Evolutionary conservation across 2,888 invertebrate species (phyloP).

Genomic region (Galeruca laticollis): DNA sequence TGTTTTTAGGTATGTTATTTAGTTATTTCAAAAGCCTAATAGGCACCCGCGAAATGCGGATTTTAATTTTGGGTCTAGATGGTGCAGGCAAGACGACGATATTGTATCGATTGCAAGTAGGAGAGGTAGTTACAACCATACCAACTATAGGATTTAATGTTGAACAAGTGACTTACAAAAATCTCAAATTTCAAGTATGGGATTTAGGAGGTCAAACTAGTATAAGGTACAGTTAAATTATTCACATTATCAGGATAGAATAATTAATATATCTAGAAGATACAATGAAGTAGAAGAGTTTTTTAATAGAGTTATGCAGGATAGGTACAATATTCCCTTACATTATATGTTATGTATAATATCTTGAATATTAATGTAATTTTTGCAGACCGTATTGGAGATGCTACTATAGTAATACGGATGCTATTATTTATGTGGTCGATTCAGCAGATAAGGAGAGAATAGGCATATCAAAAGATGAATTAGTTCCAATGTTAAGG

Average conservation of each 20-base stretch:
- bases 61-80: constrained; percentile 96
- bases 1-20: constrained; percentile 85
- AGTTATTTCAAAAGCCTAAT: constrained; percentile 96
- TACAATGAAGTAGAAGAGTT: too few relatives aligned
- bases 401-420: constrained; percentile 99
- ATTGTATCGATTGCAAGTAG: constrained; percentile 96
- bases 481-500: constrained; percentile 95
- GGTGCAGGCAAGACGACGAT: constrained; percentile 99
- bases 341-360: too few relatives aligned
- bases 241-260: neutral
- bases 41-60: constrained; percentile 97
- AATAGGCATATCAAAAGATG: constrained; percentile 99
- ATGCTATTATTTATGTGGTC: constrained; percentile 99
- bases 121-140: constrained; percentile 98
- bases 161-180: constrained; percentile 98
- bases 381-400: constrained; percentile 96
- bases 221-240: constrained; percentile 80
- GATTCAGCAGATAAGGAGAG: constrained; percentile 99
- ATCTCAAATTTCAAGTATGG: constrained; percentile 99
- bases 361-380: neutral
- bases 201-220: constrained; percentile 99
- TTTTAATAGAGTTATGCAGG: neutral
- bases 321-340: too few relatives aligned
- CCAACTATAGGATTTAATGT: constrained; percentile 99
- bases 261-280: neutral